These are phyloP conservation scores for Neofelis nebulosa DNA, from an alignment of 2,113 vertebrate species.

Conservation along the genomic window DNA sequence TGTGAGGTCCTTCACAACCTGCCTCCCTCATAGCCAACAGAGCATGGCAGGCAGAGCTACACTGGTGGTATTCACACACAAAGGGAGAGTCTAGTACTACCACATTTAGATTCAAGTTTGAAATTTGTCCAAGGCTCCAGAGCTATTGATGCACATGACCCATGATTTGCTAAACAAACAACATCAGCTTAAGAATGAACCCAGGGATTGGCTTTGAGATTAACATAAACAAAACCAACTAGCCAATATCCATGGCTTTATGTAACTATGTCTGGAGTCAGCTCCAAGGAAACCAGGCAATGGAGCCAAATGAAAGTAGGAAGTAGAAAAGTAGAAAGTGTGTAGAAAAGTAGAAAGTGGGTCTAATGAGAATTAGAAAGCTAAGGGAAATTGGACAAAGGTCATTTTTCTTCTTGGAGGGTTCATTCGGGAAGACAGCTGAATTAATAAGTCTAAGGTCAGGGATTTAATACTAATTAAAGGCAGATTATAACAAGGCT, in stretches of 20 bases:
- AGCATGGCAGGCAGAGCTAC: neutral
- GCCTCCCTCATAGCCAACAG: neutral
- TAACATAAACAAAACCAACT: neutral
- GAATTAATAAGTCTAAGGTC: neutral
- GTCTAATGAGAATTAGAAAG: conserved; percentile 11
- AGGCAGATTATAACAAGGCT: neutral
- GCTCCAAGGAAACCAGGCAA: neutral
- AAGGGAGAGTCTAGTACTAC: neutral
- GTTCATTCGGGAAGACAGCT: neutral
- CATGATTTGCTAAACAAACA: neutral
- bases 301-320: neutral
- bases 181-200: conserved; percentile 7
- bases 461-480: conserved; percentile 25
- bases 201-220: neutral
- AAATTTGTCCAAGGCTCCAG: neutral
- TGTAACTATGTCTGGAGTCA: neutral
- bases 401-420: conserved; percentile 13
- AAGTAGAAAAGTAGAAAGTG: neutral
- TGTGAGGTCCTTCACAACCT: neutral
- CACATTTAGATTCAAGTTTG: conserved; percentile 19
- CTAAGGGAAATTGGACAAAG: neutral
- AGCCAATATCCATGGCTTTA: neutral
- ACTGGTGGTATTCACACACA: neutral
- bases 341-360: neutral
- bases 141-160: neutral